Percentiles rank a stretch among this genome's conserved stretches.
These are phyloP conservation scores for Rhinolophus ferrumequinum DNA, from an alignment of 2,113 vertebrate genomes.

Conservation along the genomic window DNA sequence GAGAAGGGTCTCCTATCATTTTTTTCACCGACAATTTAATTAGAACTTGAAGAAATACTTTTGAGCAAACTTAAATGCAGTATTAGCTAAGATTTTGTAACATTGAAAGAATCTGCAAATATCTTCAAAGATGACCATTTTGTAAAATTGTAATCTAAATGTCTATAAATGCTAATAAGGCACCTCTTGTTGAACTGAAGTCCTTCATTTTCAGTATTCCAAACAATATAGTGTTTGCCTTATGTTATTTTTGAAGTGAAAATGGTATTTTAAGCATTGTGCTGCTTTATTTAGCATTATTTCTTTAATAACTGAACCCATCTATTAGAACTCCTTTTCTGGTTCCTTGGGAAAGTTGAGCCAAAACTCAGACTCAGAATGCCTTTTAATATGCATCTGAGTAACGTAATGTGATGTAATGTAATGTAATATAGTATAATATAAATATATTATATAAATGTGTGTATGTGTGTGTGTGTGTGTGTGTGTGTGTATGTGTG, in stretches of 20 bases:
- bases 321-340: neutral
- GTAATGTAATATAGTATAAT: neutral
- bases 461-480: neutral
- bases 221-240: neutral
- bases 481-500: neutral
- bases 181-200: neutral
- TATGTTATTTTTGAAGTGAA: neutral
- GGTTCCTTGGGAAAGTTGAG: neutral
- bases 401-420: too few species aligned
- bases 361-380: neutral
- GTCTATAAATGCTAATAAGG: neutral
- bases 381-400: neutral
- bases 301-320: neutral
- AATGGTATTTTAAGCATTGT: neutral
- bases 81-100: neutral
- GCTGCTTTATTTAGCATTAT: neutral
- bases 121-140: neutral
- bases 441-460: neutral
- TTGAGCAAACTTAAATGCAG: neutral
- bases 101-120: conserved; percentile 1
- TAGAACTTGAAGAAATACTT: conserved; percentile 30
- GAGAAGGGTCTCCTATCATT: neutral
- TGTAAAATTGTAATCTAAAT: neutral
- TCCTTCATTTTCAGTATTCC: neutral
- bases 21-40: conserved; percentile 52